Evolutionary conservation across 2,113 vertebrate genomes (phyloP).

Genomic region (Hyla sarda): DNA sequence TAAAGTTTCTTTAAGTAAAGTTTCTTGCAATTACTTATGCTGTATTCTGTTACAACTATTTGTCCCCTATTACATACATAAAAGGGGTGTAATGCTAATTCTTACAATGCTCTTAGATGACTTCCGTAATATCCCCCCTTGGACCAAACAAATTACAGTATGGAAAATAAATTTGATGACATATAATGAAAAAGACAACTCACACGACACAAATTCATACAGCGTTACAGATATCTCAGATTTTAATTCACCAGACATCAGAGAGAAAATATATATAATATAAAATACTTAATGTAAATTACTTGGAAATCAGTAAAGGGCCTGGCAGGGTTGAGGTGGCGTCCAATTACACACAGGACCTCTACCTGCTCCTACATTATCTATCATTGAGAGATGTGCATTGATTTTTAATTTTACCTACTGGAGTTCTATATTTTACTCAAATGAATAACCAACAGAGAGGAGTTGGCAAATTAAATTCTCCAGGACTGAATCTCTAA

Average conservation of each 20-base stretch:
- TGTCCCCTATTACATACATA: not conserved
- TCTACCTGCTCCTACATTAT: not conserved
- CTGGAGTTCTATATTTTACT: not conserved
- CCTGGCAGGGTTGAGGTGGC: not conserved
- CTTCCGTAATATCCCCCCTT: not conserved
- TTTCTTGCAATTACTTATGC: not conserved
- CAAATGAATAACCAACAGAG: not conserved
- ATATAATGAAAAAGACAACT: slow-evolving; percentile 4
- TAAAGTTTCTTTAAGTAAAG: not conserved
- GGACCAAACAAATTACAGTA: not conserved
- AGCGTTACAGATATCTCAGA: slow-evolving; percentile 48
- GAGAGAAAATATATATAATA: not conserved
- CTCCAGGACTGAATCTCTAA: not conserved
- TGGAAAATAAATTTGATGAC: not conserved
- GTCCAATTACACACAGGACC: not conserved
- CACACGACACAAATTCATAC: slow-evolving; percentile 21
- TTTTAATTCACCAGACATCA: slow-evolving; percentile 36
- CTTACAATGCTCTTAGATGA: not conserved
- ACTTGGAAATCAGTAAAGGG: not conserved
- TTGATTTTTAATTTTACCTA: not conserved
- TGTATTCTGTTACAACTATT: not conserved
- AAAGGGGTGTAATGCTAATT: not conserved
- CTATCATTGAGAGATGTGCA: not conserved
- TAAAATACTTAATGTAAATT: not conserved
- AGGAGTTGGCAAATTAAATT: not conserved